Base-by-base conservation (phyloP, 2,888 invertebrate species). In the Rhabditoides inermis region DNA sequence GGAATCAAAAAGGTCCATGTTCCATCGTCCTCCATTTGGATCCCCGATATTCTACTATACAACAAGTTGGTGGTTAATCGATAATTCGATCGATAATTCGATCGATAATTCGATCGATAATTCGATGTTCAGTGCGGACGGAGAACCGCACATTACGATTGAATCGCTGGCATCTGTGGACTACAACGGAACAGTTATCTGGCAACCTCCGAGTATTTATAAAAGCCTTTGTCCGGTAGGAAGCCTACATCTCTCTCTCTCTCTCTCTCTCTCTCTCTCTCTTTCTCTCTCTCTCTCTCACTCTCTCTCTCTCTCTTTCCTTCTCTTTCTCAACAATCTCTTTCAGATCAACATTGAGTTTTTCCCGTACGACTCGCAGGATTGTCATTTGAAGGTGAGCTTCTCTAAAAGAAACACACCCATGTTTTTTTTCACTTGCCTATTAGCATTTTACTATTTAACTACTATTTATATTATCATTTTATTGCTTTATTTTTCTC, bases 11-110 rank as follows among this genome's bases (percentile, higher is more conserved):
- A 88, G 88, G 39, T 91, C 28, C 90, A 90, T 78, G 90, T 91
- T 56, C 90, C 90, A 53, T 90, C 90, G 23, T 90, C 90, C 80
- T 90, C 90, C 82, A 90, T 91, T 77, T 91, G 90, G 90, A 83
- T 89, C 69, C 90, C 90, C 30, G 90, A 91, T 80, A 90, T 90
- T 78, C 89, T 90, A 36, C 84, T 90, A 55, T 90, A 90, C 80
- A 90, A 90, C 80, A 86, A 87, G 86, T 86, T 80, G 48, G 49
- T 45, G n/a, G n/a, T n/a, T n/a, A n/a, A n/a, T n/a, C n/a, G n/a
- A n/a, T n/a, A n/a, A n/a, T n/a, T n/a, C n/a, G n/a, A n/a, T n/a
- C n/a, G n/a, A n/a, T n/a, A n/a, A n/a, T n/a, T n/a, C n/a, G n/a
- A n/a, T n/a, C n/a, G n/a, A n/a, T n/a, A n/a, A n/a, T n/a, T n/a